A percentile compares a stretch with the other conserved stretches of the same genome.
phyloP scores from a whole-genome alignment of 2,888 invertebrate genomes.

The Asteroscopus sphinx region DNA sequence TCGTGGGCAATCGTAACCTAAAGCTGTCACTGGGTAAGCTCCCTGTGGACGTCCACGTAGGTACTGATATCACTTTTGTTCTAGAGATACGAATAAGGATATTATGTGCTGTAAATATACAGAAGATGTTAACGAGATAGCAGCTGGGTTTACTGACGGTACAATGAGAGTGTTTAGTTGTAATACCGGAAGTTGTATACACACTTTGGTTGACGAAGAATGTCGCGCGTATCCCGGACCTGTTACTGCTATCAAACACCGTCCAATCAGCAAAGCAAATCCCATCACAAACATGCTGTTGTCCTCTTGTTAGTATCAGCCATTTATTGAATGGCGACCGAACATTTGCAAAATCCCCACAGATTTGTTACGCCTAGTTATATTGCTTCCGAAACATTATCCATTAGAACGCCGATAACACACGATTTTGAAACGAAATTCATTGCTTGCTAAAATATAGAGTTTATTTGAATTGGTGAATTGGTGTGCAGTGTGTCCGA shows the following conservation, averaged over 20 bases:
- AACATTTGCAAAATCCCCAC: too few relatives aligned
- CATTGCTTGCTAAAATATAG: too few relatives aligned
- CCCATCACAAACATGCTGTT: constrained; percentile 90
- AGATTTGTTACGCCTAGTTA: too few relatives aligned
- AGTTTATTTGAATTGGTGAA: too few relatives aligned
- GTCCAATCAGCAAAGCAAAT: constrained; percentile 89
- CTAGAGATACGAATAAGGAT: constrained; percentile 87
- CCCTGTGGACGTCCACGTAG: too few relatives aligned
- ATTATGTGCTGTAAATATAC: constrained; percentile 91
- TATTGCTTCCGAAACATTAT: too few relatives aligned
- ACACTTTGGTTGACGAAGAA: constrained; percentile 88
- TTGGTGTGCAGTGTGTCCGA: too few relatives aligned
- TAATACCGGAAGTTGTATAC: constrained; percentile 81
- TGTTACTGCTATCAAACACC: constrained; percentile 90
- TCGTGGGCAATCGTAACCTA: too few relatives aligned
- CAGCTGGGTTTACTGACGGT: constrained; percentile 91
- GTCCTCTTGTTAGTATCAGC: constrained; percentile 89
- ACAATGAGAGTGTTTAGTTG: constrained; percentile 88
- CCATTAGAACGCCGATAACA: too few relatives aligned
- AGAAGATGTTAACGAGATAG: constrained; percentile 89
- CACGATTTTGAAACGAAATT: too few relatives aligned
- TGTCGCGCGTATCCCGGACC: constrained; percentile 88
- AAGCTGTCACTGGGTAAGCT: too few relatives aligned
- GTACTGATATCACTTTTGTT: constrained; percentile 47
- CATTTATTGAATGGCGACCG: too few relatives aligned